Base-by-base conservation (phyloP, 2,888 invertebrate species). In the Trichogramma evanescens region DNA sequence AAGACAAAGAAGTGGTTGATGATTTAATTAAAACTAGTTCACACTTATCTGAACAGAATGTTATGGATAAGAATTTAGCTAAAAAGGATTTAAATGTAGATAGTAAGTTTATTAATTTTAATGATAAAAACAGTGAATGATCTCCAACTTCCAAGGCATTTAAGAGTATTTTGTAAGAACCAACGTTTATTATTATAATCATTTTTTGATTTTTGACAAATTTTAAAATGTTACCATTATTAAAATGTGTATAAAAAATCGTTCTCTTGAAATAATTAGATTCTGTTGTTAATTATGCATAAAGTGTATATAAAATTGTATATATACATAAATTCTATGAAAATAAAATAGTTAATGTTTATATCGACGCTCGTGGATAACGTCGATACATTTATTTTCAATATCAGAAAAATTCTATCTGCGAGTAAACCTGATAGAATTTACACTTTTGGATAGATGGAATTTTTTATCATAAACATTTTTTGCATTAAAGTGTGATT, bases 11-110 rank as follows among this genome's bases (percentile, higher is more conserved):
- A 4, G 39, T 41, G n/a, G 3, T 40, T n/a, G 13, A 60, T 10
- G 10, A 63, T n/a, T 55, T 71, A 42, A 69, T 69, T 38, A 73
- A 72, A 62, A 70, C 72, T 4, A 71, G 69, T 56, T 60, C 62
- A 43, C 68, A 72, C 57, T 67, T 74, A 26, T 70, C 71, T 1
- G 67, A 71, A 13, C 71, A 73, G 62, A 66, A 60, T 59, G 66
- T 73, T 54, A 58, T 64, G 4, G 68, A 74, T 40, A 61, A 65
- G 48, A 66, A 71, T 54, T 59, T 68, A 9, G 61, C 69, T 48
- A 63, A 69, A 56, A 43, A 65, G 6, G 65, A 66, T 61, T 61
- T 67, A 55, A 59, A n/a, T 38, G 10, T 63, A 54, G 62, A 63
- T 54, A 59, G 50, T 43, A 67, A 68, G 38, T 69, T 70, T 42